Evolutionary conservation across 1,140 invertebrate species (phyloP).

Genomic region (Eufriesea mexicana): DNA sequence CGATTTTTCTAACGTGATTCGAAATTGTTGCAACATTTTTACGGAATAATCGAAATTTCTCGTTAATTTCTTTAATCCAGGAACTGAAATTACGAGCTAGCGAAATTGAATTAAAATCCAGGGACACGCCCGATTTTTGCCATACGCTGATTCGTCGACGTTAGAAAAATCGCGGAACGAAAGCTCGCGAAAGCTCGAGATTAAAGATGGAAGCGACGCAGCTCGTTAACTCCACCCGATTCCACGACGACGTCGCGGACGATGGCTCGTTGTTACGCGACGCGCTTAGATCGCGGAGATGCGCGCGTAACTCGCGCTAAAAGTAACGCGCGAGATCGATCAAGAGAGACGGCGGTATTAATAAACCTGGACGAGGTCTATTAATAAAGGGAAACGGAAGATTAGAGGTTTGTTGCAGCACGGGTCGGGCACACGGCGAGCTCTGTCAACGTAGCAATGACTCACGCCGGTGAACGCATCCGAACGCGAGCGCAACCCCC

Average conservation of each 20-base stretch:
- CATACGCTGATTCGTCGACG: too few relatives aligned
- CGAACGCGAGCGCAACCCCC: conserved; percentile 8
- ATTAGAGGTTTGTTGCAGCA: conserved; percentile 34
- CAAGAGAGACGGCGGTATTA: conserved; percentile 31
- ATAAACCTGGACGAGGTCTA: conserved; percentile 37
- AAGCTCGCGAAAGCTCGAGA: background rate
- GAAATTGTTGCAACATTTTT: too few relatives aligned
- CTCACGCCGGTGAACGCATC: conserved; percentile 38
- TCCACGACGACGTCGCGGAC: background rate
- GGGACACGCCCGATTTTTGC: too few relatives aligned
- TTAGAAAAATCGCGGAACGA: background rate
- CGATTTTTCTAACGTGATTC: too few relatives aligned
- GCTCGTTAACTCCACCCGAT: background rate
- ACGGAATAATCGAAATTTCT: too few relatives aligned
- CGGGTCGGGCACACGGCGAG: background rate
- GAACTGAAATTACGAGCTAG: too few relatives aligned
- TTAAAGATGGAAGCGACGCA: background rate
- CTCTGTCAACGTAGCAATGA: conserved; percentile 65
- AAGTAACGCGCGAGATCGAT: conserved; percentile 38
- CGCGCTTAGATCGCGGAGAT: background rate
- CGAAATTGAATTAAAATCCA: too few relatives aligned
- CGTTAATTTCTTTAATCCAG: too few relatives aligned
- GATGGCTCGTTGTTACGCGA: conserved; percentile 12
- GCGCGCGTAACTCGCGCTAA: conserved; percentile 7
- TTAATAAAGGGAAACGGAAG: conserved; percentile 45